Evolutionary conservation across 2,888 invertebrate species (phyloP).

Genomic region (Coleophora flavipennella): DNA sequence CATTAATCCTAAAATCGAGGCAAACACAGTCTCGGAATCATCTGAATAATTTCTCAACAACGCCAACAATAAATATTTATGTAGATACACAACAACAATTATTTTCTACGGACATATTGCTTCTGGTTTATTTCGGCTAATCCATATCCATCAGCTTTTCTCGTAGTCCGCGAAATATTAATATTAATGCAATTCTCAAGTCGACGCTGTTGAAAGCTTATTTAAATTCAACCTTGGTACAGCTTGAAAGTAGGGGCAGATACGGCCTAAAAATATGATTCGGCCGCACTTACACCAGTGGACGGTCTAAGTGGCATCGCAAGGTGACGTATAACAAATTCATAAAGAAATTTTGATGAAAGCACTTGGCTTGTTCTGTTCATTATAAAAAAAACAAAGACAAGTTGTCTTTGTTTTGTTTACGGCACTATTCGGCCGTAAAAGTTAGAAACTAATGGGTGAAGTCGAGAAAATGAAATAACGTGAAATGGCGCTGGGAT

Average conservation of each 20-base stretch:
- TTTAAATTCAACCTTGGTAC: slow-evolving; percentile 61
- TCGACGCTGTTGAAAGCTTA: slow-evolving; percentile 55
- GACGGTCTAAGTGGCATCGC: slow-evolving; percentile 21
- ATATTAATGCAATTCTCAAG: slow-evolving; percentile 60
- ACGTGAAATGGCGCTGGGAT: too few species aligned
- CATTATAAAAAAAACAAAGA: too few species aligned
- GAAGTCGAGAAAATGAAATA: too few species aligned
- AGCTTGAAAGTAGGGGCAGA: slow-evolving; percentile 44
- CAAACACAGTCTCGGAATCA: slow-evolving; percentile 17
- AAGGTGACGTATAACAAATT: slow-evolving; percentile 22
- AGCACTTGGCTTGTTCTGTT: too few species aligned
- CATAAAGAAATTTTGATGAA: slow-evolving; percentile 12
- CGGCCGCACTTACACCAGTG: slow-evolving; percentile 35
- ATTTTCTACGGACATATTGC: slow-evolving; percentile 19
- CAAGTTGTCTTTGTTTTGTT: too few species aligned
- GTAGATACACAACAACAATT: slow-evolving; percentile 15
- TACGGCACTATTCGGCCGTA: too few species aligned
- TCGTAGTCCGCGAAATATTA: slow-evolving; percentile 46
- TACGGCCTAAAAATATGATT: slow-evolving; percentile 47
- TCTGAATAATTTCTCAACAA: slow-evolving; percentile 8
- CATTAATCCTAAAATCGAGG: slow-evolving; percentile 22
- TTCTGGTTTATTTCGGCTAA: slow-evolving; percentile 28
- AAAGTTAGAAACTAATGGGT: too few species aligned
- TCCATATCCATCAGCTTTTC: slow-evolving; percentile 45
- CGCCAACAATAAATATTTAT: slow-evolving; percentile 37